Conservation (phyloP, 2,888 invertebrate species). For the Acanthosepion esculentum region DNA sequence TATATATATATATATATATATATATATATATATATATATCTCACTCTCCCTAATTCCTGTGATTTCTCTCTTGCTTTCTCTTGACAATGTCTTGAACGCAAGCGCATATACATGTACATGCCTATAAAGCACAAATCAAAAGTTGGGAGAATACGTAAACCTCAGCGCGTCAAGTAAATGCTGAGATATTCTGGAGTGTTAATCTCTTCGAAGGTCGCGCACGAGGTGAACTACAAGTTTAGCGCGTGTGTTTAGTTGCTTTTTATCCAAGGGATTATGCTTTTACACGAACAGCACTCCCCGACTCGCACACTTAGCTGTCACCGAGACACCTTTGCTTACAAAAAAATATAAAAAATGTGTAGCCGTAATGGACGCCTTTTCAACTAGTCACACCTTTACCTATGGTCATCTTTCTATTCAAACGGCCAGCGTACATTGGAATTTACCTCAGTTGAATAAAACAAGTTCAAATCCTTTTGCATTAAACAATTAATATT, state of each 20-base stretch:
- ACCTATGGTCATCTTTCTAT: not conserved
- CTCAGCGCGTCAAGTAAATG: not conserved
- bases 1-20: too few relatives aligned
- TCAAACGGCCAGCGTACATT: not conserved
- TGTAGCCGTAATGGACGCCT: too few relatives aligned
- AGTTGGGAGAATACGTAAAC: not conserved
- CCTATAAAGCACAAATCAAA: not conserved
- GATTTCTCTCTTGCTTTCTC: not conserved
- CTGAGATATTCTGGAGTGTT: not conserved
- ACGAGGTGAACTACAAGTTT: not conserved
- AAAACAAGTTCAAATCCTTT: not conserved
- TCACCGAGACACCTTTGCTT: not conserved
- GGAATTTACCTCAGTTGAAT: not conserved
- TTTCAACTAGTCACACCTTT: not conserved
- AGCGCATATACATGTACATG: not conserved
- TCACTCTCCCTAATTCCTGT: too few relatives aligned
- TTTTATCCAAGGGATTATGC: not conserved
- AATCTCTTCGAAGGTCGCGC: not conserved
- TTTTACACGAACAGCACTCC: not conserved
- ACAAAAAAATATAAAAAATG: not conserved
- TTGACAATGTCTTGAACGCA: not conserved
- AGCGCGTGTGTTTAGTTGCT: not conserved
- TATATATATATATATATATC: too few relatives aligned
- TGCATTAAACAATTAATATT: not conserved
- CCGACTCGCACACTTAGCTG: not conserved